Base-by-base conservation (phyloP, 2,113 vertebrate species). In the Brienomyrus brachyistius region DNA sequence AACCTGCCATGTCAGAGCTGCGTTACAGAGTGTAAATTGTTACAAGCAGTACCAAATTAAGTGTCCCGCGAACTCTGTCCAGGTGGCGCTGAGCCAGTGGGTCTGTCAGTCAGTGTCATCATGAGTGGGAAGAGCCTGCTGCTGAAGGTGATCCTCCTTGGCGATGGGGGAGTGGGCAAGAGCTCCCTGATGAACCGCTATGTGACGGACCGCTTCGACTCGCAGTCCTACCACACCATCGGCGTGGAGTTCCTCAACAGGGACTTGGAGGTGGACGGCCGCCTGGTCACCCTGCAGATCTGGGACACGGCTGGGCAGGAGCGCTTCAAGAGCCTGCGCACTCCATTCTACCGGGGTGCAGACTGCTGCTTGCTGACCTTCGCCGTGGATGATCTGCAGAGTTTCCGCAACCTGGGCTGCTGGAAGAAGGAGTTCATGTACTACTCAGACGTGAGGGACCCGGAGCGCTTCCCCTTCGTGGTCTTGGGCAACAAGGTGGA, bases 301-400 rank as follows among this genome's bases (percentile, higher is more conserved):
- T 99, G 98, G 98, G 98, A 99, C 95, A 99, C 98, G 2, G 98
- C 98, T 0, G 98, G 98, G 2, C 98, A 99, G 94, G 98, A 99
- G 93, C 97, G 98, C 91, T 99, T 99, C 93, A 98, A 98, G 94
- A 99, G 98, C 91, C 95, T 99, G 88, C 96, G 98, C 90, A 99
- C 98, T 0, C 98, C 98, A 1, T 99, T 99, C 94, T 99, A 99
- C 96, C 94, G 98, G 11, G 98, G 98, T 3, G 98, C 98, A 0
- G 98, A 99, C 94, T 99, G 98, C 95, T 99, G 98, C 95, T 95
- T 99, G 91, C 97, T 99, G 85, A 99, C 98, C n/a, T 99, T 99
- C 88, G 98, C 98, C 0, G 97, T 99, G 91, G 98, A 99, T 0
- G 97, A 99, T 94, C 94, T 97, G 52, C 98, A 98, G 94, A 99